Percentiles rank a stretch among this genome's conserved stretches.
These are phyloP conservation scores for Kryptolebias ocellatus DNA, from an alignment of 2,797 vertebrate species.

Conservation along the genomic window DNA sequence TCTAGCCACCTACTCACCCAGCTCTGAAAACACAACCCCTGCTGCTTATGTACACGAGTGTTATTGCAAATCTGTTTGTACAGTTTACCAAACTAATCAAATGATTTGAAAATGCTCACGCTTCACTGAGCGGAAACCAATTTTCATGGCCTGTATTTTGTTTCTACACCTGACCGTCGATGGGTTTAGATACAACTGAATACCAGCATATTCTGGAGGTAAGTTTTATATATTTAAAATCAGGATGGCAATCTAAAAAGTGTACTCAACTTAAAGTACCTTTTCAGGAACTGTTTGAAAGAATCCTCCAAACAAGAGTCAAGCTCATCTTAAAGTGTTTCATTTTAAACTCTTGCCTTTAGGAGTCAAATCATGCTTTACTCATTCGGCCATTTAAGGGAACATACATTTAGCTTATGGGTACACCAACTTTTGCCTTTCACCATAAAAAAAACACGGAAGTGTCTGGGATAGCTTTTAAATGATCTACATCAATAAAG, in stretches of 20 bases:
- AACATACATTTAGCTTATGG: not conserved
- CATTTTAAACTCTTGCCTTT: not conserved
- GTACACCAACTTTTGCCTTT: not conserved
- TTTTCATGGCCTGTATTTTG: too few species aligned
- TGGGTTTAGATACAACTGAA: not conserved
- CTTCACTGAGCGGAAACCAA: too few species aligned
- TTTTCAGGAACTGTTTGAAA: not conserved
- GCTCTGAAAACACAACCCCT: too few species aligned
- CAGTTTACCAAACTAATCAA: too few species aligned
- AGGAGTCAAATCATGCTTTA: not conserved
- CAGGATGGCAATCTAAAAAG: not conserved
- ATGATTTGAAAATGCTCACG: too few species aligned
- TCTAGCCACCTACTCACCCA: too few species aligned
- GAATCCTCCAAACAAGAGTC: not conserved
- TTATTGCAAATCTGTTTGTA: too few species aligned
- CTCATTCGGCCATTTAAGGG: not conserved
- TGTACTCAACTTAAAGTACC: not conserved
- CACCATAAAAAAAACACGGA: conserved; percentile 5
- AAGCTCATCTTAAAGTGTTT: not conserved
- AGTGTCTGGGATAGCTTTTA: conserved; percentile 12
- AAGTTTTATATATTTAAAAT: not conserved
- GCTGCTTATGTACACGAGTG: too few species aligned
- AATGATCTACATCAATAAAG: conserved; percentile 15
- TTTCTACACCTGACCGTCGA: not conserved
- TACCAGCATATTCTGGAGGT: not conserved